Conservation (phyloP, 1,140 invertebrate genomes). For the Drosophila arizonae region DNA sequence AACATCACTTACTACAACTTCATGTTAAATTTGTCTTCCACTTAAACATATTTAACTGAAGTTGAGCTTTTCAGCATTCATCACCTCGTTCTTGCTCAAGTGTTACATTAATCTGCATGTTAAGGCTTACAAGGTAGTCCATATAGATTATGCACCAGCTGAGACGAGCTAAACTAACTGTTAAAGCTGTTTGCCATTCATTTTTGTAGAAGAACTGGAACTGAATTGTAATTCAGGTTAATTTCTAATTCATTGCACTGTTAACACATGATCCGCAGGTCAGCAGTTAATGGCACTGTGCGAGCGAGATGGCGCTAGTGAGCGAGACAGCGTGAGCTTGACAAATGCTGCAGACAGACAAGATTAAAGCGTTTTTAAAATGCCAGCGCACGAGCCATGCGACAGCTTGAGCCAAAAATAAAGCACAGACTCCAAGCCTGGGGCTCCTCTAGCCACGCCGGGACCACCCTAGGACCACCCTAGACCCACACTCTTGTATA, state of each 20-base stretch:
- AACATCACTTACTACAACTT: too few relatives aligned
- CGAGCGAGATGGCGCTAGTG: neutral
- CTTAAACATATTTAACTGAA: too few relatives aligned
- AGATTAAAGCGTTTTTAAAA: slow-evolving; percentile 51
- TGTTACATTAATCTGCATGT: too few relatives aligned
- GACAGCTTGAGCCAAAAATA: slow-evolving; percentile 43
- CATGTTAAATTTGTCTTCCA: too few relatives aligned
- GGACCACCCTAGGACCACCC: neutral
- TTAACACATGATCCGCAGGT: neutral
- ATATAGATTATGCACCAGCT: too few relatives aligned
- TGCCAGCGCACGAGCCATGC: slow-evolving; percentile 38
- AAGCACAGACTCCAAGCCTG: neutral
- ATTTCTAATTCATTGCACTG: neutral
- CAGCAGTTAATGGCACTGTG: neutral
- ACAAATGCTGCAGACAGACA: slow-evolving; percentile 36
- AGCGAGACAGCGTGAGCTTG: slow-evolving; percentile 1
- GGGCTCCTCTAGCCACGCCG: neutral
- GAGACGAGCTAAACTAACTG: neutral
- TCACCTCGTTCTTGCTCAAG: too few relatives aligned
- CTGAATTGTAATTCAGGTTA: neutral
- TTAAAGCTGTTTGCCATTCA: neutral
- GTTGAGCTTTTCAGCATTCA: too few relatives aligned
- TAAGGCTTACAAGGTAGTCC: too few relatives aligned
- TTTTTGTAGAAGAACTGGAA: neutral
- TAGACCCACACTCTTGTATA: neutral